Conservation (phyloP, 1,140 invertebrate genomes). For the Listronotus oregonensis region DNA sequence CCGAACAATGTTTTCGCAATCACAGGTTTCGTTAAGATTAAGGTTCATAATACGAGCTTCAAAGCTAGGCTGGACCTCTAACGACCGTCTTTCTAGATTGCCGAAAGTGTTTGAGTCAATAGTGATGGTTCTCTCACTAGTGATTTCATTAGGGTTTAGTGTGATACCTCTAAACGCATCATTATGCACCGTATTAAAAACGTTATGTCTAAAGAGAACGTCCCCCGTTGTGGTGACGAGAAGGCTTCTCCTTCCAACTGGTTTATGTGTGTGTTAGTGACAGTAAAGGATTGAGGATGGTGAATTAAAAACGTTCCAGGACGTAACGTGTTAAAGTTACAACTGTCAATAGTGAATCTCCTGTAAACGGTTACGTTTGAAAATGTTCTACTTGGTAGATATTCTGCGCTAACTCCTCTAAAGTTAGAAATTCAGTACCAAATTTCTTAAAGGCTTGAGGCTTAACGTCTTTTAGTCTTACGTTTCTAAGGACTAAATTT, state of each 20-base stretch:
- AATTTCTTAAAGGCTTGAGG: constrained; percentile 81
- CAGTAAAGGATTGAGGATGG: constrained; percentile 59
- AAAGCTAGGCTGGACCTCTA: constrained; percentile 66
- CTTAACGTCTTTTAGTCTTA: constrained; percentile 64
- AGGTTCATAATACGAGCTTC: constrained; percentile 63
- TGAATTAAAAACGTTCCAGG: constrained; percentile 64
- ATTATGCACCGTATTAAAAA: constrained; percentile 60
- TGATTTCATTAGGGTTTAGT: constrained; percentile 57
- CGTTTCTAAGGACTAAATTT: constrained; percentile 61
- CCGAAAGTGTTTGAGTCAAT: constrained; percentile 70
- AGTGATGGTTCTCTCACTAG: constrained; percentile 55
- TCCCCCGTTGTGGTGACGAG: constrained; percentile 65
- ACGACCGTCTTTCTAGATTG: constrained; percentile 62
- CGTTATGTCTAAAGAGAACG: constrained; percentile 70
- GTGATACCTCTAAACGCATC: constrained; percentile 68
- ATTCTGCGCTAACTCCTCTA: constrained; percentile 61
- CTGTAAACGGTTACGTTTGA: constrained; percentile 73
- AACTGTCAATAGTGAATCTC: constrained; percentile 68
- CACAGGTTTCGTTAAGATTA: constrained; percentile 64
- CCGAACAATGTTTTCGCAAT: constrained; percentile 60
- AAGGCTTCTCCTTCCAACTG: constrained; percentile 69
- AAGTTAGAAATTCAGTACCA: constrained; percentile 65
- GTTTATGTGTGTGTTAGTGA: constrained; percentile 60
- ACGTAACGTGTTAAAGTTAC: constrained; percentile 59
- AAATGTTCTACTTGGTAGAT: constrained; percentile 70